These are phyloP conservation scores for Microctonus brassicae DNA, from an alignment of 2,888 invertebrate genomes.

Conservation along the genomic window DNA sequence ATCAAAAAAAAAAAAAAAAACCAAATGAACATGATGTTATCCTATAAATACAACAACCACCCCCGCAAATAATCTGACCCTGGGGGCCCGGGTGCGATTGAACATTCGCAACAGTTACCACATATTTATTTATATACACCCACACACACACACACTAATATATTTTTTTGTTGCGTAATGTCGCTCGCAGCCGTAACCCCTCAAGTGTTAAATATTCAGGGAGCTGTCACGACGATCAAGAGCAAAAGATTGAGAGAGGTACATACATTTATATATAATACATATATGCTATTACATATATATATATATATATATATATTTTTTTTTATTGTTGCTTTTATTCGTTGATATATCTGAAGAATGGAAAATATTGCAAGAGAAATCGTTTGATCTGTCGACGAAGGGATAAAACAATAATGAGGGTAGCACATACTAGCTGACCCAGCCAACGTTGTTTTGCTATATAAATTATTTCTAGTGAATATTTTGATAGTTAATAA, in stretches of 20 bases:
- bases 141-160: background rate
- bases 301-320: background rate
- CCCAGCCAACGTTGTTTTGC: too few species aligned
- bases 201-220: constrained; percentile 28
- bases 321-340: background rate
- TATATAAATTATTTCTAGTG: too few species aligned
- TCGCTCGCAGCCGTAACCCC: constrained; percentile 32
- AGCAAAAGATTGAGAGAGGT: background rate
- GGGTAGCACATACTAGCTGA: too few species aligned
- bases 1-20: background rate
- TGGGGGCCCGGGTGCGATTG: constrained; percentile 67
- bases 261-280: constrained; percentile 42
- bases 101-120: constrained; percentile 67
- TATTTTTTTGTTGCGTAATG: constrained; percentile 11
- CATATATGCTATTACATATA: too few species aligned
- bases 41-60: constrained; percentile 62
- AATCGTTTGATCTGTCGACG: background rate
- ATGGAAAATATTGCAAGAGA: background rate
- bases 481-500: too few species aligned
- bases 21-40: constrained; percentile 58
- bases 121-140: constrained; percentile 54
- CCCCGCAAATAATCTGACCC: constrained; percentile 66
- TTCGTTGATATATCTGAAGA: background rate
- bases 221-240: constrained; percentile 10
- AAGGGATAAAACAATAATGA: background rate